Base-by-base conservation (phyloP, 1,140 invertebrate genomes). In the Aphelinus atriplicis region DNA sequence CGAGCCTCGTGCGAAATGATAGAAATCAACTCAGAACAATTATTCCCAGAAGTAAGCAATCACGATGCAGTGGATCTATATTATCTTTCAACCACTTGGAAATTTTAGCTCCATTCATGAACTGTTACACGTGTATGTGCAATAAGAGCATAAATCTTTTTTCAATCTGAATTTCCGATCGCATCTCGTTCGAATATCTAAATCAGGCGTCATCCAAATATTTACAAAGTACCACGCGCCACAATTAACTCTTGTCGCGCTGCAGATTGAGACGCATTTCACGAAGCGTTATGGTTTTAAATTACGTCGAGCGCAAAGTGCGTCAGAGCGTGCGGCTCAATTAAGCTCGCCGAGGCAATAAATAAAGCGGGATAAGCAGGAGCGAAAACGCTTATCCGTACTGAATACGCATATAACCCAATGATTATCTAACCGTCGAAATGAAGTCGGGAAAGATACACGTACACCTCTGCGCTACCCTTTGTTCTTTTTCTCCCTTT, bases 351-450 rank as follows among this genome's bases (percentile, higher is more conserved):
- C 60, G 60, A 65, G 68, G 61, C 62, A 71, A 75, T 75, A 75
- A 75, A 75, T 75, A 75, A 75, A 71, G 9, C 55, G 9, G 55
- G 53, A 26, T 42, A 53, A 45, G 71, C 47, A 9, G n/a, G 4
- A 50, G 63, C 62, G 43, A 6, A 67, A 67, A 56, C 45, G 53
- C 61, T 75, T 69, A 75, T 65, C 61, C 67, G 48, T 26, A 26
- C 73, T 75, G 71, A 75, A 75, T 71, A 65, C 50, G 73, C 62
- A 71, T 75, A 71, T 75, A 71, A 66, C 61, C 68, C 62, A 70
- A 75, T 71, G 69, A 75, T 75, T 75, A 75, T 66, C 67, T 65
- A 71, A 71, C 55, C 68, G 73, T 53, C 48, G 61, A 70, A 71
- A 75, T 71, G 47, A 58, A 75, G 73, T 69, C 42, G 45, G 9